A percentile compares a stretch with the other conserved stretches of the same genome.
phyloP scores from a whole-genome alignment of 2,888 invertebrate species.

The Euclidia mi region DNA sequence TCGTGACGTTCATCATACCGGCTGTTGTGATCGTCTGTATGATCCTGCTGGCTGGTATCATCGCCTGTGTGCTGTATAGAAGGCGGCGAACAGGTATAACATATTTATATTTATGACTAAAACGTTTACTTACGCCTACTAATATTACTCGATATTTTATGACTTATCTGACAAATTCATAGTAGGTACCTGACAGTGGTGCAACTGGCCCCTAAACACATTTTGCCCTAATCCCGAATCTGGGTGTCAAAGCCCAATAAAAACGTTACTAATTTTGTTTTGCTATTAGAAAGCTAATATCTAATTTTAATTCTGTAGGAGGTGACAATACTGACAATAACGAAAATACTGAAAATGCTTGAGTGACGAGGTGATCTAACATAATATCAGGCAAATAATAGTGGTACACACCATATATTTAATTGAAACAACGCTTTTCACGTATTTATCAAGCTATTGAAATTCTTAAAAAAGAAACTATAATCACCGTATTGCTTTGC shows the following conservation, averaged over 20 bases:
- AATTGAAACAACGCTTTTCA: conserved; percentile 43
- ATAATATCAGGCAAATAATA: conserved; percentile 33
- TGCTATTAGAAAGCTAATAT: conserved; percentile 45
- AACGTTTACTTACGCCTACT: too few relatives aligned
- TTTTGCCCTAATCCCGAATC: too few relatives aligned
- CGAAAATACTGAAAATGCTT: conserved; percentile 68
- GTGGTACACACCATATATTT: conserved; percentile 42
- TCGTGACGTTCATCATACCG: conserved; percentile 96
- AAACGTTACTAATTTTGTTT: too few relatives aligned
- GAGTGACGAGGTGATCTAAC: conserved; percentile 65
- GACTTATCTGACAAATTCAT: too few relatives aligned
- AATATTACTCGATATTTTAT: too few relatives aligned
- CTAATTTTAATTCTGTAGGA: conserved; percentile 69
- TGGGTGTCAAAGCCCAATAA: too few relatives aligned
- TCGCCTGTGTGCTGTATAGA: conserved; percentile 97
- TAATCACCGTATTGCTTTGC: conserved; percentile 44
- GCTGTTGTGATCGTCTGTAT: conserved; percentile 96
- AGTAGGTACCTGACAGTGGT: too few relatives aligned
- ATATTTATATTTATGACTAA: conserved; percentile 7
- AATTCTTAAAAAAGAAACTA: conserved; percentile 9
- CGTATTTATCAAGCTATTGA: conserved; percentile 28
- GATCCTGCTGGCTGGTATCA: conserved; percentile 95
- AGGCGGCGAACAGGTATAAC: conserved; percentile 93
- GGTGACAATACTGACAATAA: conserved; percentile 69
- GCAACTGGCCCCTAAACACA: too few relatives aligned